Evolutionary conservation across 2,888 invertebrate genomes (phyloP), one percentile per base, ranked within the genome.

Genomic region (Amblyteles armatorius): DNA sequence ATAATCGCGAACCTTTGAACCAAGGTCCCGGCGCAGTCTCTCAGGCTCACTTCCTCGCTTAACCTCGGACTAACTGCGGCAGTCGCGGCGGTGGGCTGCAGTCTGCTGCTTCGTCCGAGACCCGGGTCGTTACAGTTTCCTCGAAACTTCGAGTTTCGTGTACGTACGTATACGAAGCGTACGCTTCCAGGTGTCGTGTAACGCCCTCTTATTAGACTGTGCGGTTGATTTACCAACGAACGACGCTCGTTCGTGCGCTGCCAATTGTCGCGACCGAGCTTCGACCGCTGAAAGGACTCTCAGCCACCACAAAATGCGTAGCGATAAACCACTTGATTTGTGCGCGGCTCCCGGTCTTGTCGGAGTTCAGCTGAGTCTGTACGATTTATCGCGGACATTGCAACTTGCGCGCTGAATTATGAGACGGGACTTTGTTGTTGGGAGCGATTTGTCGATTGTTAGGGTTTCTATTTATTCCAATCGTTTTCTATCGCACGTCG

Each of bases 1-100:
- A 19, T 67, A 19, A 67, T 67, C 40, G 67, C 19, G 5, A 67
- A 40, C 67, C 36, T 67, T 67, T 67, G 67, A 67, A 36, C 40
- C 67, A 67, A 67, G 36, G 40, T 36, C 16, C 19, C 36, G 5
- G 9, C 19, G 6, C 7, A 67, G 22, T 40, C 40, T 40, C 40
- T 40, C 40, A 67, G 36, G 36, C 67, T 19, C 57, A 57, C 1
- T 26, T 57, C 57, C 57, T 57, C 13, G 57, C 26, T 5, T 4
- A 48, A 19, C 52, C 13, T 11, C 57, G 57, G 26, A 57, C 22
- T 57, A 57, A 26, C 57, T 57, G 26, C 22, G 22, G 26, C 26
- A 57, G 57, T 57, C 26, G 6, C 4, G 11, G 3, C 57, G 13
- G 11, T 26, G 26, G 22, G 26, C 26, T 11, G 57, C 22, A 57